These are phyloP conservation scores for Cinclus mexicanus DNA, from an alignment of 2,113 vertebrate species.

Conservation along the genomic window DNA sequence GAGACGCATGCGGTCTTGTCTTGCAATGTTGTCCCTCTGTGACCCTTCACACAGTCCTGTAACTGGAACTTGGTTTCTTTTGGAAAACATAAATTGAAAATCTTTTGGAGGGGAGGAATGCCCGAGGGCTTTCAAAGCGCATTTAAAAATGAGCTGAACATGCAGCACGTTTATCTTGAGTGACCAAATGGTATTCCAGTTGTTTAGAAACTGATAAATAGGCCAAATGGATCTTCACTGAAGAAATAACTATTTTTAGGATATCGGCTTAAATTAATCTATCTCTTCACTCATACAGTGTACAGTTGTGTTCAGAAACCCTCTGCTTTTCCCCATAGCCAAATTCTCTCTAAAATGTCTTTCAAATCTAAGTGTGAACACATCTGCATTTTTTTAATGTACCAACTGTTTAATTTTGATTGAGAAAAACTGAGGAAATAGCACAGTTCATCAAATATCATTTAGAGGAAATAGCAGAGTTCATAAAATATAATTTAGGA, in stretches of 20 bases:
- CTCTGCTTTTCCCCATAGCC: not conserved
- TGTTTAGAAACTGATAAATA: slow-evolving; percentile 47
- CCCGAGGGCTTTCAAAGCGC: rapidly evolving
- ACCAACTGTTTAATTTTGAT: not conserved
- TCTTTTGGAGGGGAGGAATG: not conserved
- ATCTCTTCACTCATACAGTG: not conserved
- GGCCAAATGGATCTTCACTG: slow-evolving; percentile 36
- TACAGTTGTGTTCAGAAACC: not conserved
- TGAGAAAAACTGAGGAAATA: not conserved
- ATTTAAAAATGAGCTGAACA: not conserved
- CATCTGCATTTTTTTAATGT: not conserved
- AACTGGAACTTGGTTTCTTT: not conserved
- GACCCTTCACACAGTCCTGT: not conserved
- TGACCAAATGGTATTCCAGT: slow-evolving; percentile 39
- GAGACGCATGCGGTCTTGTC: slow-evolving; percentile 31
- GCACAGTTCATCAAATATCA: not conserved
- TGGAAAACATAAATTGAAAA: not conserved
- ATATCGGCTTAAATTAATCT: slow-evolving; percentile 4
- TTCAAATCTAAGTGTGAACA: not conserved
- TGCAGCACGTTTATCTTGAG: not conserved
- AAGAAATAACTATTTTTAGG: slow-evolving; percentile 57
- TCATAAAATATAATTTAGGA: not conserved
- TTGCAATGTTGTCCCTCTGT: not conserved
- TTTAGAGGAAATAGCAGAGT: not conserved
- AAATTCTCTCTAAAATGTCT: not conserved